Percentiles rank a stretch among this genome's conserved stretches.
These are phyloP conservation scores for Aspidiotus destructor DNA, from an alignment of 2,888 invertebrate species.

Conservation along the genomic window DNA sequence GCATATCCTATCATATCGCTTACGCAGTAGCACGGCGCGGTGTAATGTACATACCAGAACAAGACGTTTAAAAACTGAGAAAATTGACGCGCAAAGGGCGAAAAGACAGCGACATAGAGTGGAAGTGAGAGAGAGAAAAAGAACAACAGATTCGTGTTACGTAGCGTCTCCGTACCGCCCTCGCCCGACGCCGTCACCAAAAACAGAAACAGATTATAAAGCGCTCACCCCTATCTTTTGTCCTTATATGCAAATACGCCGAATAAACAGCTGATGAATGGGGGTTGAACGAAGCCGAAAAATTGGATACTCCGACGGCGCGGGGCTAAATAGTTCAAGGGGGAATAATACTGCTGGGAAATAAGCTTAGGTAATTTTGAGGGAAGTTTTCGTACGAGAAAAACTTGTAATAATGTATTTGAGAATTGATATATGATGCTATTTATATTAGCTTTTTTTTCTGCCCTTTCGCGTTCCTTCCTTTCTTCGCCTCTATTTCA, in stretches of 20 bases:
- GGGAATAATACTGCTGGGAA: conserved; percentile 32
- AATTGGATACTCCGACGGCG: conserved; percentile 26
- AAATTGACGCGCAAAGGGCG: conserved; percentile 3
- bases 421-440: conserved; percentile 34
- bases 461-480: background rate
- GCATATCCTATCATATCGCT: background rate
- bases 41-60: conserved; percentile 4
- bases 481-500: background rate
- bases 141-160: conserved; percentile 30
- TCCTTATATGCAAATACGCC: conserved; percentile 30
- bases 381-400: conserved; percentile 26
- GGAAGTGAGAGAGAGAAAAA: conserved; percentile 13
- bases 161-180: background rate
- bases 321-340: conserved; percentile 23
- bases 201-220: conserved; percentile 32
- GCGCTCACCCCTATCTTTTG: conserved; percentile 32
- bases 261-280: conserved; percentile 32
- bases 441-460: conserved; percentile 33
- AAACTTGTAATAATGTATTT: conserved; percentile 32
- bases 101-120: background rate
- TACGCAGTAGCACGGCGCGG: background rate
- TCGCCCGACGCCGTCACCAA: conserved; percentile 11
- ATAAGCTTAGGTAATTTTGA: conserved; percentile 33
- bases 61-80: conserved; percentile 5
- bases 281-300: conserved; percentile 33